phyloP scores from a whole-genome alignment of 2,113 vertebrate species.

The Macrotis lagotis region DNA sequence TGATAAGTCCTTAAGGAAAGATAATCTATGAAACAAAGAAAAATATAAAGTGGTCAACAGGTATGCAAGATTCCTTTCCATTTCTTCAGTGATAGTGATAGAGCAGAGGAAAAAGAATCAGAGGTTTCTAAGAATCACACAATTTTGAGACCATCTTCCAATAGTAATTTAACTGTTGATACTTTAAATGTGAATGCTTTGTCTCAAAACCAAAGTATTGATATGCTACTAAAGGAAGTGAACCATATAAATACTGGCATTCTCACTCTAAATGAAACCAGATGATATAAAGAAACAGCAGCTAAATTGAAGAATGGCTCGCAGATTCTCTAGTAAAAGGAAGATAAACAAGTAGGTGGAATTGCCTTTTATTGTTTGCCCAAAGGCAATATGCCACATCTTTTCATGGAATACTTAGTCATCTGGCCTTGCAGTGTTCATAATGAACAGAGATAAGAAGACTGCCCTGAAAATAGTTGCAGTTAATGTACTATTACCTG shows the following conservation, averaged over 20 bases:
- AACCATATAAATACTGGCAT: neutral
- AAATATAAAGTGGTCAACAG: neutral
- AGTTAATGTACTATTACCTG: neutral
- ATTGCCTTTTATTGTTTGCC: neutral
- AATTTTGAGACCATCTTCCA: neutral
- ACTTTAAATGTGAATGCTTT: neutral
- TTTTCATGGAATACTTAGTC: neutral
- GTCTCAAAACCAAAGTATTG: neutral
- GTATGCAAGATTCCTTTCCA: neutral
- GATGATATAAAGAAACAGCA: neutral
- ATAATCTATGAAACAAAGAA: neutral
- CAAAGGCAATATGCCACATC: neutral
- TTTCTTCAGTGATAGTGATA: neutral
- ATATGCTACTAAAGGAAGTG: neutral
- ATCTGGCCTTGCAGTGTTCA: neutral
- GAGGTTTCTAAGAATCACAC: neutral
- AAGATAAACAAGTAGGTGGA: neutral
- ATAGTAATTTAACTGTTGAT: neutral
- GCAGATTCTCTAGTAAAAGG: neutral
- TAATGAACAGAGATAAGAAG: neutral
- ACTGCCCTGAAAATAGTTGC: neutral
- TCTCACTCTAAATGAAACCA: neutral
- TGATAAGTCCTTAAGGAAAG: neutral
- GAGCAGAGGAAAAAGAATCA: neutral
- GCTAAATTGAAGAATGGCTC: neutral